Evolutionary conservation across 2,113 vertebrate genomes (phyloP).

Genomic region (Tragelaphus strepsiceros): DNA sequence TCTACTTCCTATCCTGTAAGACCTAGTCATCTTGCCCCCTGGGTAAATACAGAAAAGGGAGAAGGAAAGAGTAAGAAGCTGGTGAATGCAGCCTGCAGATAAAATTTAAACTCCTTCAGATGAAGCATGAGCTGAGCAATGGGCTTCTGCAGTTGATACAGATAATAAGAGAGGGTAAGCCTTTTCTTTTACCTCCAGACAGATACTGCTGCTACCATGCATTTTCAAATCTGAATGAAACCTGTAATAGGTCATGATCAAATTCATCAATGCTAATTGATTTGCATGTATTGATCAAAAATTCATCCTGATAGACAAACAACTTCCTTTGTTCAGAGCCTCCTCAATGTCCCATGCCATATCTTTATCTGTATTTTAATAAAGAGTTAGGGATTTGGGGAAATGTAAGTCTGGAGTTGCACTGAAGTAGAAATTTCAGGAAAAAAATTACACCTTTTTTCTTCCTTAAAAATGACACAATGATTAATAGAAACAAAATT

Average conservation of each 20-base stretch:
- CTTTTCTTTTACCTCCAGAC: not conserved
- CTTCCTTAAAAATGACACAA: not conserved
- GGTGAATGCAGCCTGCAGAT: not conserved
- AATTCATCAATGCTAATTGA: not conserved
- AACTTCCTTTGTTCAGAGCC: not conserved
- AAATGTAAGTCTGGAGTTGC: not conserved
- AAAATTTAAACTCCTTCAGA: not conserved
- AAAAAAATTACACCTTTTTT: not conserved
- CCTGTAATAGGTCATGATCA: not conserved
- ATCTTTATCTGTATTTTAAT: not conserved
- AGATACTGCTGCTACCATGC: not conserved
- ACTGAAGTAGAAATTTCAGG: not conserved
- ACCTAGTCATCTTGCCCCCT: not conserved
- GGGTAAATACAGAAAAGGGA: not conserved
- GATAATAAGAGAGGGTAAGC: accelerated
- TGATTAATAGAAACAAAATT: not conserved
- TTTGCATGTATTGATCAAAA: not conserved
- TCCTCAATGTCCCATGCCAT: not conserved
- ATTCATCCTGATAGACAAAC: not conserved
- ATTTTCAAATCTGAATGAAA: not conserved
- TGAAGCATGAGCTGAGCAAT: not conserved
- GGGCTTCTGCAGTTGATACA: too few species aligned
- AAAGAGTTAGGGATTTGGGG: not conserved
- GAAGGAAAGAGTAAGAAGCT: not conserved
- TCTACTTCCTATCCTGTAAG: not conserved